Conservation (phyloP, 35 echinoderm and acorn worm genomes). For the Apostichopus californicus region DNA sequence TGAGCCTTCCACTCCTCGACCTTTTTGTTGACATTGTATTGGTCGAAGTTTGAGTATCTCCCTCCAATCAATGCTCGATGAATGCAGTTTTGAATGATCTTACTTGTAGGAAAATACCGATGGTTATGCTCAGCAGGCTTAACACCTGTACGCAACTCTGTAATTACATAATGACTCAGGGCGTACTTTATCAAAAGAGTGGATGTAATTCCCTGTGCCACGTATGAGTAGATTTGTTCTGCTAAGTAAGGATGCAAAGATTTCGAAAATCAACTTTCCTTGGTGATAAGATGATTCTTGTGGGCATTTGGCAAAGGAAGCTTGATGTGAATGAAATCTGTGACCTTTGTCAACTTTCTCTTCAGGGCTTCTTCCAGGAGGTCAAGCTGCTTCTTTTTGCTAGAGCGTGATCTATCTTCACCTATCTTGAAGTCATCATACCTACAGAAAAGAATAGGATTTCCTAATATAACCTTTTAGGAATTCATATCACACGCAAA, state of each 20-base stretch:
- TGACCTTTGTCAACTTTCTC: background rate
- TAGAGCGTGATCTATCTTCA: background rate
- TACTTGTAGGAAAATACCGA: background rate
- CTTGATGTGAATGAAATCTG: slow-evolving; percentile 10
- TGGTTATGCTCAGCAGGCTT: background rate
- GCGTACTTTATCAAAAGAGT: background rate
- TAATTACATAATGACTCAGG: background rate
- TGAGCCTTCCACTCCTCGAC: background rate
- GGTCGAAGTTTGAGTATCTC: background rate
- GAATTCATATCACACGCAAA: background rate
- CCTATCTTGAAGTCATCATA: slow-evolving; percentile 21
- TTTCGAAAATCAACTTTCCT: slow-evolving; percentile 25
- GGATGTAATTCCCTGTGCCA: slow-evolving; percentile 6
- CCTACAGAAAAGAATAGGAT: background rate
- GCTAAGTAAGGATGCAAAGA: slow-evolving; percentile 21
- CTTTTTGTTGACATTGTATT: background rate
- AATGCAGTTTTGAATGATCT: background rate
- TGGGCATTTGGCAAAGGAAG: slow-evolving; percentile 9
- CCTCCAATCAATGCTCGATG: background rate
- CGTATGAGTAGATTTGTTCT: slow-evolving; percentile 8
- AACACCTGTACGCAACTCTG: background rate
- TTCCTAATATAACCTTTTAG: background rate
- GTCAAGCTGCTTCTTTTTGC: background rate
- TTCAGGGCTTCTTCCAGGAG: background rate
- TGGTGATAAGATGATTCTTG: background rate